A percentile compares a stretch with the other conserved stretches of the same genome.
Conservation (phyloP, 1,140 invertebrate species). For the Ostrea denselamellosa region DNA sequence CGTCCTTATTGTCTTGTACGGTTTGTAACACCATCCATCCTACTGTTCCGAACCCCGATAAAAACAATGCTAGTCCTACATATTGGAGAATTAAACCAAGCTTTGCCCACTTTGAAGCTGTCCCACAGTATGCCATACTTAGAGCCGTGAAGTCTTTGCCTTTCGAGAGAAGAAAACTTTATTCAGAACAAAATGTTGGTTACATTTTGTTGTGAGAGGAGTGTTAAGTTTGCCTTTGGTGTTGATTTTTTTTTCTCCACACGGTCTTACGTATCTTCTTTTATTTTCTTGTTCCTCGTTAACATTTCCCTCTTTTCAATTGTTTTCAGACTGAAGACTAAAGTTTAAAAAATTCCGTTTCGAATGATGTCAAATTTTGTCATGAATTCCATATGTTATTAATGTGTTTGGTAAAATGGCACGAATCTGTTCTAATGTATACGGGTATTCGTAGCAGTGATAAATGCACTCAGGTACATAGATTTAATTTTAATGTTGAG, state of each 20-base stretch:
- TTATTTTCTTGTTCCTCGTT: no score
- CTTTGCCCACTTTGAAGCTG: slow-evolving; percentile 51
- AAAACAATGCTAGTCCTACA: slow-evolving; percentile 47
- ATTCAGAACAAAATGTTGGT: no score
- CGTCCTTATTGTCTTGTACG: slow-evolving; percentile 26
- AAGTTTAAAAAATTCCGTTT: not conserved
- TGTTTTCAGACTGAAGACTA: not conserved
- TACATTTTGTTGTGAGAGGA: no score
- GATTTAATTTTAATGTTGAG: not conserved
- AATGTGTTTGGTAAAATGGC: not conserved
- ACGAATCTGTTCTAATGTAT: not conserved
- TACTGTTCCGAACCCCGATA: slow-evolving; percentile 47
- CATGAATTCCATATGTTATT: not conserved
- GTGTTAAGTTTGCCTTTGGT: no score
- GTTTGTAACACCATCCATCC: slow-evolving; percentile 55
- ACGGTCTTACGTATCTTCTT: no score
- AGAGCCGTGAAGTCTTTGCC: not conserved
- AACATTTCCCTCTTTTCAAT: not conserved
- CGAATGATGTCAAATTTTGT: not conserved
- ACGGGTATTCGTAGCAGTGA: not conserved
- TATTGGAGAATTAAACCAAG: slow-evolving; percentile 43
- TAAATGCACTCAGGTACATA: not conserved
- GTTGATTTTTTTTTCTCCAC: no score
- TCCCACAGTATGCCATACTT: slow-evolving; percentile 52
- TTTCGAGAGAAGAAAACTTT: not conserved